Evolutionary conservation across 2,113 vertebrate genomes (phyloP).

Genomic region (Procavia capensis): DNA sequence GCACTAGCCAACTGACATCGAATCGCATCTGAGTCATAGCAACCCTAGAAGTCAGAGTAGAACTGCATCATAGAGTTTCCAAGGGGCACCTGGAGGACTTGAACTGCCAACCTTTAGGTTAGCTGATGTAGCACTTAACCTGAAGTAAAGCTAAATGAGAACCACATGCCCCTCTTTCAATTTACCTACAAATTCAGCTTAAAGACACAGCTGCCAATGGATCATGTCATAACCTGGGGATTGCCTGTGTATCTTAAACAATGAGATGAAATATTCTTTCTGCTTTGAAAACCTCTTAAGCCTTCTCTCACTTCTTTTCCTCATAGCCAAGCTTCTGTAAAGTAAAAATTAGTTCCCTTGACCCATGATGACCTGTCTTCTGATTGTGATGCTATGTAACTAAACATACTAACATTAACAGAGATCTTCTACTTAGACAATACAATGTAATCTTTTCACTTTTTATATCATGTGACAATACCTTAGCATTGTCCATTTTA

Average conservation of each 20-base stretch:
- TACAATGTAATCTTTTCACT: not conserved
- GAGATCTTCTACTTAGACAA: not conserved
- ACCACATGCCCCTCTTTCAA: too few relatives aligned
- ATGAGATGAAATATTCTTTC: not conserved
- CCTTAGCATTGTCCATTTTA: not conserved
- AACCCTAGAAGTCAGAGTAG: too few relatives aligned
- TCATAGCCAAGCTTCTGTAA: not conserved
- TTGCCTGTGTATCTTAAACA: not conserved
- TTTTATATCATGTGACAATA: not conserved
- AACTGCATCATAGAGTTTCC: too few relatives aligned
- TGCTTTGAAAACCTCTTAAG: not conserved
- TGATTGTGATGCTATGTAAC: not conserved
- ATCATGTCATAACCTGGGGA: too few relatives aligned
- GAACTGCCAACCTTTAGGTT: too few relatives aligned
- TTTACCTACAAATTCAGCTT: too few relatives aligned
- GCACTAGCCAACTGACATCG: too few relatives aligned
- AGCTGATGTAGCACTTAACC: too few relatives aligned
- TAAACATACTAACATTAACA: not conserved
- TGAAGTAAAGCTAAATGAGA: not conserved
- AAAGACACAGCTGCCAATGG: too few relatives aligned
- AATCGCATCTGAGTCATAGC: too few relatives aligned
- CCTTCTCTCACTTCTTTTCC: not conserved
- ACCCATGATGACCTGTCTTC: not conserved
- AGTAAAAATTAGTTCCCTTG: not conserved
- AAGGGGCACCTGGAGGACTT: too few relatives aligned